Evolutionary conservation across 2,888 invertebrate species (phyloP), one percentile per base, ranked within the genome.

Genomic region (Trachelus stipa): DNA sequence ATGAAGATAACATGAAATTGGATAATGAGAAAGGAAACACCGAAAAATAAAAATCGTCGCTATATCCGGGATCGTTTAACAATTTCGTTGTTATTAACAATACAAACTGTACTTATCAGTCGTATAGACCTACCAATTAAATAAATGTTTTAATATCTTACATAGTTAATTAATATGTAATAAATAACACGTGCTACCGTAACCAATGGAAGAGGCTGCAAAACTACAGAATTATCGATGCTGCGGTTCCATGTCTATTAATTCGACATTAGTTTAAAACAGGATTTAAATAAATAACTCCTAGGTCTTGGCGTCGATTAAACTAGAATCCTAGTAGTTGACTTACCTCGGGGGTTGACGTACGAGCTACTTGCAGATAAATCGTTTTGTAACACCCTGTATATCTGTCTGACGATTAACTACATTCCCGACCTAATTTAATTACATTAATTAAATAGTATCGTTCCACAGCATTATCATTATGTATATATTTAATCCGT

Each of bases 271-370:
- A 87, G 85, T 85, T 87, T 88, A 85, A 87, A 87, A 85, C 86
- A 86, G 23, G 85, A 82, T 87, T 88, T 86, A 87, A 88, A 88
- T 88, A 87, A 89, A 89, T 88, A 87, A 89, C 87, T 86, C 85
- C 81, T 77, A 79, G 83, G 79, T 81, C 83, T 80, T 79, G 68
- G 81, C 82, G 82, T 81, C 82, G 78, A 71, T 71, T 71, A 71
- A 71, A 71, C 71, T 15, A 15, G 31, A 31, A 11, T 30, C 40
- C 40, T 9, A 9, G 6, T 9, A 56, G 40, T 56, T 23, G 6
- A 6, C 40, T 56, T 23, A 6, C 23, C 6, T 56, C 40, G 31
- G 0, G 71, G 71, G 31, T 71, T 31, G 15, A 56, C 23, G 23
- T 56, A 23, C 23, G 1, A 56, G 40, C 40, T 15, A 40, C 23